These are phyloP conservation scores for Columba guinea DNA, from an alignment of 2,797 vertebrate species.

Conservation along the genomic window DNA sequence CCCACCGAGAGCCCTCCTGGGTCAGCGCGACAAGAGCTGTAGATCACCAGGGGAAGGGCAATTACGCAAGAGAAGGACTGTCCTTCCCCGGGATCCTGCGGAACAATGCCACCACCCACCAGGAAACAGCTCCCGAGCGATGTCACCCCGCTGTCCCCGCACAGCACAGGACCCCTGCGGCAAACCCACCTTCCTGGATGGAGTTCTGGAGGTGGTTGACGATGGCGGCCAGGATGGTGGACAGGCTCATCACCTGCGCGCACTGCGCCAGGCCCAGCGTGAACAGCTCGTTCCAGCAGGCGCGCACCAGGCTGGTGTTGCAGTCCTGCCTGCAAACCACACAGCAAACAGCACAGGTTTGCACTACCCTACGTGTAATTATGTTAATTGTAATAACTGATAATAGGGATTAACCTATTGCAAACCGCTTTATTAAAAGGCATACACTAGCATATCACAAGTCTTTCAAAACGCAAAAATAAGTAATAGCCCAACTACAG, in stretches of 20 bases:
- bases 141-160: too few relatives aligned
- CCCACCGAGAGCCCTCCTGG: neutral
- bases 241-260: constrained; percentile 96
- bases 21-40: neutral
- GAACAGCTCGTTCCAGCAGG: constrained; percentile 98
- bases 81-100: neutral
- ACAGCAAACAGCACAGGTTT: neutral
- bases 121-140: neutral
- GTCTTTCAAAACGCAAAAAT: neutral
- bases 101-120: neutral
- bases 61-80: neutral
- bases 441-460: neutral
- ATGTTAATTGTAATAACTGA: neutral
- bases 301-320: constrained; percentile 93
- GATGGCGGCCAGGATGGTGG: constrained; percentile 95
- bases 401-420: neutral
- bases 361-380: neutral
- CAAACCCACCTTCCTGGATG: constrained; percentile 93
- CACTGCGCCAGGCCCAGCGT: constrained; percentile 96
- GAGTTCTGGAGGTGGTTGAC: constrained; percentile 96
- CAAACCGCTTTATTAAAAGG: neutral
- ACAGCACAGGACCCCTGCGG: too few relatives aligned
- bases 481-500: neutral
- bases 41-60: neutral
- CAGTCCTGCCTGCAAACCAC: constrained; percentile 88